phyloP scores from a whole-genome alignment of 2,797 vertebrate genomes.

The Chelon labrosus region DNA sequence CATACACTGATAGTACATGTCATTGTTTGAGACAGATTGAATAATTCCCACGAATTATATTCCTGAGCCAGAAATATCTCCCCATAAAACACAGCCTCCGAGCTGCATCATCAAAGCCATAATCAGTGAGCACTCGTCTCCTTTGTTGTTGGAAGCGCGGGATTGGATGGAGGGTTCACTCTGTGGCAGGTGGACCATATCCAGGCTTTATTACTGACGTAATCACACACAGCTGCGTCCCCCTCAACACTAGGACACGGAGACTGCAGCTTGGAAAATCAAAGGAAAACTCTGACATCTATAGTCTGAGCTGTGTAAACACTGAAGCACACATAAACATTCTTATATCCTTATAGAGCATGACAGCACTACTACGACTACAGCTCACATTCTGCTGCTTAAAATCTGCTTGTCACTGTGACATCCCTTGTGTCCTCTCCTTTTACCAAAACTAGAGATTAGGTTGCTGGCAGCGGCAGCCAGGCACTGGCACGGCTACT shows the following conservation, averaged over 20 bases:
- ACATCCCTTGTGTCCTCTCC: constrained; percentile 45
- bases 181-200: constrained; percentile 84
- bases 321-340: constrained; percentile 34
- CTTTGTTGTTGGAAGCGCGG: constrained; percentile 71
- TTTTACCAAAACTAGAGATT: constrained; percentile 46
- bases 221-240: constrained; percentile 87
- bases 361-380: constrained; percentile 20
- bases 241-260: constrained; percentile 38
- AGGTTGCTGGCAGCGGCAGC: constrained; percentile 48
- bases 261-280: constrained; percentile 41
- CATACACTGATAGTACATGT: constrained; percentile 40
- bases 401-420: constrained; percentile 39
- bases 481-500: constrained; percentile 42
- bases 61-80: constrained; percentile 66
- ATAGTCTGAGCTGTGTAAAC: constrained; percentile 43
- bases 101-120: constrained; percentile 73
- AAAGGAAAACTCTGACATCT: constrained; percentile 38
- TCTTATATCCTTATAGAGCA: constrained; percentile 23
- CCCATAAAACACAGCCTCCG: constrained; percentile 62
- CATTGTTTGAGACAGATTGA: constrained; percentile 66
- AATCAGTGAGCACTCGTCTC: constrained; percentile 68
- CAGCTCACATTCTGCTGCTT: constrained; percentile 23
- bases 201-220: constrained; percentile 85
- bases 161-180: constrained; percentile 74
- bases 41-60: constrained; percentile 73